These are phyloP conservation scores for Mystacides longicornis DNA, from an alignment of 2,888 invertebrate species.

Conservation along the genomic window DNA sequence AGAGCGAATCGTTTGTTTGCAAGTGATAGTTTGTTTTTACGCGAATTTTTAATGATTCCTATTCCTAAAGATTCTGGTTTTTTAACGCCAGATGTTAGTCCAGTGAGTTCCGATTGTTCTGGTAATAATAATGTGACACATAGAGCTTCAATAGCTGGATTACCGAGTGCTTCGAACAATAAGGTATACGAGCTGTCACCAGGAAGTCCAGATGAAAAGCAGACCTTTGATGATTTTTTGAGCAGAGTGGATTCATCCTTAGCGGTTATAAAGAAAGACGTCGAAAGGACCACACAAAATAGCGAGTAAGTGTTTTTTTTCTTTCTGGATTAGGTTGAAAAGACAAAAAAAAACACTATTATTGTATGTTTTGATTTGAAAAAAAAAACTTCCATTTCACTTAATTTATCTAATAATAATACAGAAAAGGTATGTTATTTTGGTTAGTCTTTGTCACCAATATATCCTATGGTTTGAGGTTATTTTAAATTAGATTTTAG, in stretches of 20 bases:
- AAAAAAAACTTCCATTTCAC: too few species aligned
- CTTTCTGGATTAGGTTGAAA: too few species aligned
- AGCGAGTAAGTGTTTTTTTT: slow-evolving; percentile 86
- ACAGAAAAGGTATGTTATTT: too few species aligned
- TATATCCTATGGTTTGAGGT: too few species aligned
- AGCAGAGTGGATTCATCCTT: slow-evolving; percentile 78
- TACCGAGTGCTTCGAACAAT: slow-evolving; percentile 34
- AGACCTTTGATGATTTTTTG: slow-evolving; percentile 71
- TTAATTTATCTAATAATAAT: too few species aligned
- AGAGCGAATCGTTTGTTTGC: slow-evolving; percentile 87
- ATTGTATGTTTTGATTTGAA: too few species aligned
- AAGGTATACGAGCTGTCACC: slow-evolving; percentile 46
- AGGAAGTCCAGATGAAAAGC: slow-evolving; percentile 62
- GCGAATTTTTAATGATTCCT: slow-evolving; percentile 83
- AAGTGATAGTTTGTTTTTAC: slow-evolving; percentile 85
- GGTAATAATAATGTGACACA: slow-evolving; percentile 33
- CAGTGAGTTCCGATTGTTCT: slow-evolving; percentile 32
- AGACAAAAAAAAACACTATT: too few species aligned
- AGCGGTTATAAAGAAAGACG: slow-evolving; percentile 76
- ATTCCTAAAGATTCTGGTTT: slow-evolving; percentile 58
- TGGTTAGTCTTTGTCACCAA: too few species aligned
- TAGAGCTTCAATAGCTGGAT: slow-evolving; percentile 52
- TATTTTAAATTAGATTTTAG: too few species aligned
- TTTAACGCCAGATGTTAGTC: slow-evolving; percentile 49
- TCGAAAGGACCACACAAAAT: slow-evolving; percentile 68